Evolutionary conservation across 1,140 invertebrate genomes (phyloP).

Genomic region (Sycophaga agraensis): DNA sequence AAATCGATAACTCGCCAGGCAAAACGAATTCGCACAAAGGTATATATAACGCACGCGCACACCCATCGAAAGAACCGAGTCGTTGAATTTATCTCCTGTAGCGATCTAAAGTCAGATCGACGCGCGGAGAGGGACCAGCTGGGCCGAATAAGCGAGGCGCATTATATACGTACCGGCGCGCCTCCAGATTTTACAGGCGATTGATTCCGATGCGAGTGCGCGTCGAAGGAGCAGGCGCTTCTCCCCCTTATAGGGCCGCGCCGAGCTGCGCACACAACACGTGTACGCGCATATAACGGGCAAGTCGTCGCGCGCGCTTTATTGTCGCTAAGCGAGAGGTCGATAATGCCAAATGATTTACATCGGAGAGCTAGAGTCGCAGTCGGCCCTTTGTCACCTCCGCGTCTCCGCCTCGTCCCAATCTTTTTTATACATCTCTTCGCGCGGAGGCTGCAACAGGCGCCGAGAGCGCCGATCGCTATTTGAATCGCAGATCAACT

Average conservation of each 20-base stretch:
- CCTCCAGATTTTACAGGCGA: slow-evolving; percentile 1
- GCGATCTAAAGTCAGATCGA: slow-evolving; percentile 6
- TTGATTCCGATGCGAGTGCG: background rate
- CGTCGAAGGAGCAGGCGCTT: background rate
- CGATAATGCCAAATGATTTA: slow-evolving; percentile 20
- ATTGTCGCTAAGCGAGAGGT: background rate
- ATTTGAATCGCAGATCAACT: slow-evolving; percentile 26
- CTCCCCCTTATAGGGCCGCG: too few species aligned
- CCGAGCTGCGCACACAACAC: too few species aligned
- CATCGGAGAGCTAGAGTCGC: background rate
- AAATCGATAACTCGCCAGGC: background rate
- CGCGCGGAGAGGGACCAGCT: background rate
- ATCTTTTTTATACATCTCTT: too few species aligned
- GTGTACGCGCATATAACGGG: too few species aligned
- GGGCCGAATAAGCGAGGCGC: background rate
- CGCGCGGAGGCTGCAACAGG: slow-evolving; percentile 1
- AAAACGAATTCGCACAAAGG: background rate
- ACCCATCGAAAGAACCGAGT: background rate
- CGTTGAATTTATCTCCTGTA: background rate
- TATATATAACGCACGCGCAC: too few species aligned
- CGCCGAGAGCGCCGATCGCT: background rate
- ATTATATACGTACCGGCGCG: background rate
- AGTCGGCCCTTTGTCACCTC: background rate
- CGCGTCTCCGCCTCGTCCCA: background rate
- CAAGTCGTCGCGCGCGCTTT: background rate